Base-by-base conservation (phyloP, 2,113 vertebrate species). In the Cromileptes altivelis region DNA sequence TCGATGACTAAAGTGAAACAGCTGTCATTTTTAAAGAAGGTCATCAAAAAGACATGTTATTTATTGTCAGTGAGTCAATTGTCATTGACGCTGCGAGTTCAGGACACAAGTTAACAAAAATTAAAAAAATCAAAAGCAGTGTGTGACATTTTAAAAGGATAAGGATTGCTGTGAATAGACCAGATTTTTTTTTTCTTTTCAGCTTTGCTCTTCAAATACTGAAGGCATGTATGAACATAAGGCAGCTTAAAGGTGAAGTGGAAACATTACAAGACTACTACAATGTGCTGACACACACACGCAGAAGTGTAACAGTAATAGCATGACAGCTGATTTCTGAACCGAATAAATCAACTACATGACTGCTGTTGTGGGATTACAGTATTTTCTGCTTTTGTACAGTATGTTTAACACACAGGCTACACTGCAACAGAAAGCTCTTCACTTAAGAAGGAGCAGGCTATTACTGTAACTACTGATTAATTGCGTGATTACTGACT, bases 401-500 rank as follows among this genome's bases (percentile, higher is more conserved):
- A 75, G 53, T 78, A 50, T 49, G 30, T 85, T 84, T 37, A 64
- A 71, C 57, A 56, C 53, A n/a, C 17, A 58, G 17, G 27, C 57
- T 78, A 78, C 81, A 88, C 82, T 86, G 64, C 42, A 80, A 86
- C 57, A 84, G 61, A 84, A 85, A 82, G 63, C 80, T 70, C 71
- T 84, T 78, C 50, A 77, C 70, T 87, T 82, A 56, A 71, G 77
- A 88, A 91, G 1, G 53, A 68, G 63, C 69, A 70, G 40, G 53
- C 84, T 90, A 91, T 92, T 93, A 86, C 87, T 87, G 84, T 92
- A 94, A 92, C 89, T 91, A 88, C 89, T 91, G 90, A 93, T 92
- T 92, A 94, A 95, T 94, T 85, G 83, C 81, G 86, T 84, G 91
- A 94, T 93, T 93, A 93, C 86, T 78, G 85, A 90, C 58, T 86